Evolutionary conservation across 2,113 vertebrate genomes (phyloP).

Genomic region (Burhinus oedicnemus): DNA sequence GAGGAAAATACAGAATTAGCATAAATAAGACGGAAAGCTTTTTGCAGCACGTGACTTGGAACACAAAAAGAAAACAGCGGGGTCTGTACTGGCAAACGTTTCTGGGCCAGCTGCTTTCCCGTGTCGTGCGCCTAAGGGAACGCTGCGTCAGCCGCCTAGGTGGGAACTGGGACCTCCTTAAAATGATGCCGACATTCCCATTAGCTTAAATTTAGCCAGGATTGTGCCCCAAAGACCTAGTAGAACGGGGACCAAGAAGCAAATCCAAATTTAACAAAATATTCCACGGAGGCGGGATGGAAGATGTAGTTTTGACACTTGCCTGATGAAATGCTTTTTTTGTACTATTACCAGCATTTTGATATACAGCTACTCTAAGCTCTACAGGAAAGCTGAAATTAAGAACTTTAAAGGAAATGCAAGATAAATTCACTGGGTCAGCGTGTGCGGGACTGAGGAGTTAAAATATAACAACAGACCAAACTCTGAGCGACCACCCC

Average conservation of each 20-base stretch:
- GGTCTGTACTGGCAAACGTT: neutral
- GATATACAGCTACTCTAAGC: neutral
- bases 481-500: neutral
- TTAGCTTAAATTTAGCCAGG: neutral
- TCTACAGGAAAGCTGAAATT: neutral
- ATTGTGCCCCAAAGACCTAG: neutral
- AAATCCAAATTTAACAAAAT: neutral
- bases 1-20: neutral
- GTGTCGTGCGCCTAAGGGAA: accelerated
- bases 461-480: neutral
- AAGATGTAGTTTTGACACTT: neutral
- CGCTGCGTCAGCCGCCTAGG: neutral
- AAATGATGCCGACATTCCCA: neutral
- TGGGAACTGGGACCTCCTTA: neutral
- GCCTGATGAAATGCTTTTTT: neutral
- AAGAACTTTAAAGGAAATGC: neutral
- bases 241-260: neutral
- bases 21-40: neutral
- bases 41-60: neutral
- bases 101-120: neutral
- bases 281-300: neutral
- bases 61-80: neutral
- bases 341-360: neutral
- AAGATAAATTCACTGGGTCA: neutral
- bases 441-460: neutral